Base-by-base conservation (phyloP, 2,113 vertebrate genomes). In the Larimichthys polyactis region DNA sequence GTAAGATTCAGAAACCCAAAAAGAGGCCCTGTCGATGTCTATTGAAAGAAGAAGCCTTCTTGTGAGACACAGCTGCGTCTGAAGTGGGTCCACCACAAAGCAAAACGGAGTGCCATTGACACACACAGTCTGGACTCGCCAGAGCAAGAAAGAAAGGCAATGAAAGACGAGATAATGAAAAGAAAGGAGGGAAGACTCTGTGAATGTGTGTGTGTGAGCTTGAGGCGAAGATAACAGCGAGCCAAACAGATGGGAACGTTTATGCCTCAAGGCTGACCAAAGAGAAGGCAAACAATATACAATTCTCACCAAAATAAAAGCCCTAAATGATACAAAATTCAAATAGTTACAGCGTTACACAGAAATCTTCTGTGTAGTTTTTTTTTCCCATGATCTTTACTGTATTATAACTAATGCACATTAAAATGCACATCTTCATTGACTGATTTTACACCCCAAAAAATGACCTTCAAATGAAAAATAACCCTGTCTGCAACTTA, bases 1-100 rank as follows among this genome's bases (percentile, higher is more conserved):
- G 72, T 51, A 67, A 84, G 55, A 87, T 54, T 63, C 51, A 83
- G 83, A 62, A 73, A 84, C 64, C 82, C 81, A 85, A 81, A 74
- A 64, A 88, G 70, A 87, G 65, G 73, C 79, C 68, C 75, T 76
- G 85, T 87, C 78, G n/a, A 92, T 88, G 87, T 81, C 73, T 76
- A 58, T 40, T 81, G 86, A 89, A 86, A 78, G 84, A 73, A 59
- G 73, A 64, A 84, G 78, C 73, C 48, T 82, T 85, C 75, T 64
- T 69, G 73, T 75, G 76, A 85, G 89, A 82, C 79, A 75, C 62
- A 79, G 79, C 76, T 85, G 85, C 40, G 80, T 71, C 64, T 88
- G 81, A 81, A 89, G 86, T 79, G 74, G 83, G 74, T 62, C 44
- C 54, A 66, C 51, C 60, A 75, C 82, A 82, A 67, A 85, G 83